These are phyloP conservation scores for Molossus molossus DNA, from an alignment of 2,797 vertebrate species.

Conservation along the genomic window DNA sequence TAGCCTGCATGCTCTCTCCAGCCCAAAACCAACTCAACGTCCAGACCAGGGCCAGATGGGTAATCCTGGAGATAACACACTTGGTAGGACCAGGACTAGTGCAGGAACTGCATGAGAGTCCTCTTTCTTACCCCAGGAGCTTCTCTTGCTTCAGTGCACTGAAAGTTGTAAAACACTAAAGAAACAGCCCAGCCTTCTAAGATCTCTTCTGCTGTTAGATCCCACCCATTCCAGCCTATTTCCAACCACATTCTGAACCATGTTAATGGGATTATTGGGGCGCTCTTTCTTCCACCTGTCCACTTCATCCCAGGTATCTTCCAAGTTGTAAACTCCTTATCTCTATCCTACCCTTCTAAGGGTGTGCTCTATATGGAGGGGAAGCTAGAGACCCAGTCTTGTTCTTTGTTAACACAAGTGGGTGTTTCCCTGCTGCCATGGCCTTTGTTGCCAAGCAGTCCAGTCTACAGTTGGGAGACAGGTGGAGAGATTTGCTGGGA, in stretches of 20 bases:
- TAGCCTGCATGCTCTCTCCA: neutral
- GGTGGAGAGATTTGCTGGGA: neutral
- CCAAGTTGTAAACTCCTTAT: conserved; percentile 26
- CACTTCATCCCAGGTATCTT: neutral
- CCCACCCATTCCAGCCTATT: neutral
- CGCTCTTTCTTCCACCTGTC: neutral
- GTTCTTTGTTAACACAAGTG: neutral
- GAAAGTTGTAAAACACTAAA: conserved; percentile 32
- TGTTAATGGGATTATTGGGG: neutral
- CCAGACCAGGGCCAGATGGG: neutral
- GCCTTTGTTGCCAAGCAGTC: neutral
- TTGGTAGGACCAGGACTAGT: neutral
- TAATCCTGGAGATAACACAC: neutral
- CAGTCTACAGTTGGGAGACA: neutral
- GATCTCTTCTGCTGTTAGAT: conserved; percentile 14
- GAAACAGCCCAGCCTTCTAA: neutral
- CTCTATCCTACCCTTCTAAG: neutral
- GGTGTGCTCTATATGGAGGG: neutral
- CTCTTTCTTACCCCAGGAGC: neutral
- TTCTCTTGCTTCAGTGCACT: neutral
- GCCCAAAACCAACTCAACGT: neutral
- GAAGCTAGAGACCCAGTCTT: neutral
- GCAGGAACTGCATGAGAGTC: neutral
- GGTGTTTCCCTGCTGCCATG: neutral
- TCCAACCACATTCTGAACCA: neutral